Conservation (phyloP, 1,140 invertebrate species). For the Holotrichia oblita region DNA sequence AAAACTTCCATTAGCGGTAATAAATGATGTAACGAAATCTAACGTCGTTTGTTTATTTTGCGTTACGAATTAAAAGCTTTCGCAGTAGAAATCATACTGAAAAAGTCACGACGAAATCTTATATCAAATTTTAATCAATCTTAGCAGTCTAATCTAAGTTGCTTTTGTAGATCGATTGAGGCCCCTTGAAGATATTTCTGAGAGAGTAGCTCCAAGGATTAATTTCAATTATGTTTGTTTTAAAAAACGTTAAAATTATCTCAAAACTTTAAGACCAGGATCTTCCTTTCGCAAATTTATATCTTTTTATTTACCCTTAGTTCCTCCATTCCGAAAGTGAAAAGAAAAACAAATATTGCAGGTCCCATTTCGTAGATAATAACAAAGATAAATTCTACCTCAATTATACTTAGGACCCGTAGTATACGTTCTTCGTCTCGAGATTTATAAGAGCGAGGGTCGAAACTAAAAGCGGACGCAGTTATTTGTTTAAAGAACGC, state of each 20-base stretch:
- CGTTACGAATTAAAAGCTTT: slow-evolving; percentile 45
- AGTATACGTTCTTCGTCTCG: slow-evolving; percentile 12
- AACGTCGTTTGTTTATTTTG: slow-evolving; percentile 47
- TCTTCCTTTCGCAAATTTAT: not conserved
- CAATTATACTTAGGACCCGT: slow-evolving; percentile 21
- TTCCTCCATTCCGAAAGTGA: slow-evolving; percentile 7
- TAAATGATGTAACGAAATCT: slow-evolving; percentile 52
- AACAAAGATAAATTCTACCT: slow-evolving; percentile 33
- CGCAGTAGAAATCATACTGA: not conserved
- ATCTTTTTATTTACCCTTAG: slow-evolving; percentile 9
- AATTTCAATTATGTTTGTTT: not conserved
- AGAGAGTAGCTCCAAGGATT: not conserved
- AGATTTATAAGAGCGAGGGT: slow-evolving; percentile 36
- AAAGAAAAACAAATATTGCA: slow-evolving; percentile 36
- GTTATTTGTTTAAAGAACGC: slow-evolving; percentile 36
- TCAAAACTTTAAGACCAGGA: not conserved
- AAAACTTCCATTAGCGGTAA: slow-evolving; percentile 50
- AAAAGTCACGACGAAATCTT: too few species aligned
- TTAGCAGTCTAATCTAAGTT: too few species aligned
- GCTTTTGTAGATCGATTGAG: too few species aligned
- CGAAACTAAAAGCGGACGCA: slow-evolving; percentile 32
- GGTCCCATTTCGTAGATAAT: slow-evolving; percentile 18
- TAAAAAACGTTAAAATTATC: not conserved
- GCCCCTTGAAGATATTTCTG: too few species aligned
- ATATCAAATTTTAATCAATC: too few species aligned